Evolutionary conservation across 2,797 vertebrate genomes (phyloP), one percentile per base, ranked within the genome.

Genomic region (Pelobates cultripes): DNA sequence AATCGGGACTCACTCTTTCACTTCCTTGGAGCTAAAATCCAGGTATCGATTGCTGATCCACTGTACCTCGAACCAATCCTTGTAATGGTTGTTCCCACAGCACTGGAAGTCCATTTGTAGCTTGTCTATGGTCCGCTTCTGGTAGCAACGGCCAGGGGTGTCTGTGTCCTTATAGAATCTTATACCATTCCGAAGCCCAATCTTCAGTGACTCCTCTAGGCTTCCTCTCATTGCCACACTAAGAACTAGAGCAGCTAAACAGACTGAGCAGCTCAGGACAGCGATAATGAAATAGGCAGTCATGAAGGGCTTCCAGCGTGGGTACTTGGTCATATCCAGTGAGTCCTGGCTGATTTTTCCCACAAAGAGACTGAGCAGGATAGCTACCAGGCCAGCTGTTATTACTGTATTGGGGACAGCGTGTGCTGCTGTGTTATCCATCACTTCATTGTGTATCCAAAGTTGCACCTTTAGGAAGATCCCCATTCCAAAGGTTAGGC

Each of bases 1-100:
- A 57, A 61, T 61, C 3, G 57, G 64, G 42, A 94, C 92, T 94
- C 82, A 97, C 96, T 96, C 93, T 86, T 94, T 94, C 51, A 96
- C 94, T n/a, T 96, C 95, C 79, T 93, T 95, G 44, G 94, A 89
- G 88, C 78, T 94, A 88, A 96, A 96, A 81, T 97, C 96, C 75
- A 97, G 91, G 88, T 96, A 96, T 40, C 95, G 95, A 86, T 94
- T 96, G 90, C 96, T 97, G 91, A 97, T 92, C 96, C 96, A 97
- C 87, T 97, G 96, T 67, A 97, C 89, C 85, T 96, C 94, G 63
- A 97, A 97, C 96, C 96, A 97, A 86, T 97, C 96, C 87, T 86
- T 93, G 92, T 92, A 95, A 86, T 95, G 90, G 0, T 81, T 94
- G 90, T 95, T 94, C 6, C 96, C 96, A 4, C 96, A 97, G 87